Percentiles rank a stretch among this genome's conserved stretches.
Conservation (phyloP, 2,113 vertebrate species). For the Syngnathus scovelli region DNA sequence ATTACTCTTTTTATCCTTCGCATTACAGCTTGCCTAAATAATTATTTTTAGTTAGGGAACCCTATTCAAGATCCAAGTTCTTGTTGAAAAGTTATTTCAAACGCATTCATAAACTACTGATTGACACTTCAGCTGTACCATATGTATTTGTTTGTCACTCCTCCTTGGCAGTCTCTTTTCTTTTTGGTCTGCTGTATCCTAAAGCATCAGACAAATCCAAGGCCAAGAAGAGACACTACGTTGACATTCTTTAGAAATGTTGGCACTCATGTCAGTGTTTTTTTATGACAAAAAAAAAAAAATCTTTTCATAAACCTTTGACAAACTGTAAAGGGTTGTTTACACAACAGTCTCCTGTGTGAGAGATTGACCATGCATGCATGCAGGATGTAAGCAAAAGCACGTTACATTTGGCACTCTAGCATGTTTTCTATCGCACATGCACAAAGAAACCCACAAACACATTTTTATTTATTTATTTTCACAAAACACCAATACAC, state of each 20-base stretch:
- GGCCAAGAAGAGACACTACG: background rate
- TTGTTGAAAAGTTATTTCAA: background rate
- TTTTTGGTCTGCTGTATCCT: background rate
- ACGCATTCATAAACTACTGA: background rate
- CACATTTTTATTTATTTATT: constrained; percentile 34
- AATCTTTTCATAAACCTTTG: background rate
- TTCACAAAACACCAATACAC: constrained; percentile 18
- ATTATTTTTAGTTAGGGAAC: too few species aligned
- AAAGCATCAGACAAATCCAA: background rate
- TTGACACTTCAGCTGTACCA: background rate
- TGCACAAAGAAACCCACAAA: constrained; percentile 13
- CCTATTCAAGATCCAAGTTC: too few species aligned
- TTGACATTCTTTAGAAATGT: background rate
- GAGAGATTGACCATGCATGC: constrained; percentile 37
- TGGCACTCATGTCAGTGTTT: background rate
- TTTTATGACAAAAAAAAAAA: background rate
- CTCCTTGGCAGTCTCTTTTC: background rate
- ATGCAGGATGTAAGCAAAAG: constrained; percentile 34
- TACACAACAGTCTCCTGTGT: constrained; percentile 29
- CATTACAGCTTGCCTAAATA: too few species aligned
- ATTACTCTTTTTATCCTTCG: too few species aligned
- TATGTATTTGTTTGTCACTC: background rate
- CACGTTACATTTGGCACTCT: constrained; percentile 37
- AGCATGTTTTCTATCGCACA: constrained; percentile 17
- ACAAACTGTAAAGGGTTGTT: constrained; percentile 27